phyloP scores from a whole-genome alignment of 2,888 invertebrate species.

The Napeogenes inachia region DNA sequence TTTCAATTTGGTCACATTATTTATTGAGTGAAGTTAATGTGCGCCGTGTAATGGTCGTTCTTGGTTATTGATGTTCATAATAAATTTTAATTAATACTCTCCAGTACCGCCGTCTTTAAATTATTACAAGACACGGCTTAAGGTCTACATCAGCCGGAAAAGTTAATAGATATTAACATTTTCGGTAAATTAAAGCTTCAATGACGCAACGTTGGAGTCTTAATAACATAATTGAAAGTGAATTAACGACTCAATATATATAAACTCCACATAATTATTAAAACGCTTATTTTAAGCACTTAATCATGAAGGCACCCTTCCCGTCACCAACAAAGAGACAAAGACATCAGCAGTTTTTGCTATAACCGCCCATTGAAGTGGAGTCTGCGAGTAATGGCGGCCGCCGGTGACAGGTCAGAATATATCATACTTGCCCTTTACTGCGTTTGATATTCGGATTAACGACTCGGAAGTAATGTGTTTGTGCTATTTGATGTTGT shows the following conservation, averaged over 20 bases:
- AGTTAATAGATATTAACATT: too few species aligned
- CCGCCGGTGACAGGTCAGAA: constrained; percentile 39
- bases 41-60: too few species aligned
- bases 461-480: constrained; percentile 44
- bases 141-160: too few species aligned
- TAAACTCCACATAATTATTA: background rate
- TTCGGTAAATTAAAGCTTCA: too few species aligned
- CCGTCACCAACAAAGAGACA: constrained; percentile 42
- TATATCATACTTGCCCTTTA: constrained; percentile 34
- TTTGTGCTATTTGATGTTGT: background rate
- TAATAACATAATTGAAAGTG: too few species aligned
- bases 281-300: constrained; percentile 23
- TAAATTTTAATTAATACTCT: too few species aligned
- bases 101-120: too few species aligned
- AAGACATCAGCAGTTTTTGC: constrained; percentile 43
- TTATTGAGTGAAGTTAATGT: too few species aligned
- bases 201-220: too few species aligned
- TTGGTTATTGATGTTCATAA: too few species aligned
- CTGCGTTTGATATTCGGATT: constrained; percentile 50
- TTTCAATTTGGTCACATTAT: too few species aligned
- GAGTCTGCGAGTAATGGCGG: constrained; percentile 47
- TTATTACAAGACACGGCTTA: too few species aligned
- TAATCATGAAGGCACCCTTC: constrained; percentile 25
- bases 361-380: constrained; percentile 36
- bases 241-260: background rate